These are phyloP conservation scores for Gymnocypris eckloni DNA, from an alignment of 2,797 vertebrate species.

Conservation along the genomic window DNA sequence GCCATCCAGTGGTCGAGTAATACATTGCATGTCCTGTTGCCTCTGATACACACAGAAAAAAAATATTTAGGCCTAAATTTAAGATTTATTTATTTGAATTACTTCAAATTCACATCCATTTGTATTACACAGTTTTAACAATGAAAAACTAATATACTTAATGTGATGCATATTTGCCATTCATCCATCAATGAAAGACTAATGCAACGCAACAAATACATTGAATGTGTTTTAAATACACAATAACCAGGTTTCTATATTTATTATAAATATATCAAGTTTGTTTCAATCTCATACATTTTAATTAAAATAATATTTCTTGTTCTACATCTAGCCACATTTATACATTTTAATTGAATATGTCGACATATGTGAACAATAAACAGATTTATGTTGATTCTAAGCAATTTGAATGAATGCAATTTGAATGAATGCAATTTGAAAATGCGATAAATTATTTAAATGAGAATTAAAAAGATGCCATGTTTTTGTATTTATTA, in stretches of 20 bases:
- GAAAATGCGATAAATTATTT: not conserved
- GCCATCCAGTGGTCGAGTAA: constrained; percentile 15
- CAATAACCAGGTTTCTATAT: not conserved
- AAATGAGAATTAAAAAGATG: too few species aligned
- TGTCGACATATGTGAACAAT: not conserved
- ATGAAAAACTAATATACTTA: not conserved
- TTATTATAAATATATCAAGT: not conserved
- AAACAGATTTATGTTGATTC: not conserved
- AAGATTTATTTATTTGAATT: not conserved
- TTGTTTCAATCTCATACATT: not conserved
- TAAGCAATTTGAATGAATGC: not conserved
- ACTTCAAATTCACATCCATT: not conserved
- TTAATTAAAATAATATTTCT: not conserved
- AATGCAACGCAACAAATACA: not conserved
- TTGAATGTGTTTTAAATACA: not conserved
- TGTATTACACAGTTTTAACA: too few species aligned
- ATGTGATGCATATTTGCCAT: not conserved
- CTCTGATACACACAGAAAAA: not conserved
- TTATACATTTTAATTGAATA: not conserved
- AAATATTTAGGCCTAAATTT: not conserved
- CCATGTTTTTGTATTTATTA: too few species aligned
- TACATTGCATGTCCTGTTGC: not conserved
- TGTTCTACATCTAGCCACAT: not conserved
- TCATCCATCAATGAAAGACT: not conserved
- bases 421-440: not conserved